These are phyloP conservation scores for Drosophila anceps DNA, from an alignment of 2,888 invertebrate species.

Conservation along the genomic window DNA sequence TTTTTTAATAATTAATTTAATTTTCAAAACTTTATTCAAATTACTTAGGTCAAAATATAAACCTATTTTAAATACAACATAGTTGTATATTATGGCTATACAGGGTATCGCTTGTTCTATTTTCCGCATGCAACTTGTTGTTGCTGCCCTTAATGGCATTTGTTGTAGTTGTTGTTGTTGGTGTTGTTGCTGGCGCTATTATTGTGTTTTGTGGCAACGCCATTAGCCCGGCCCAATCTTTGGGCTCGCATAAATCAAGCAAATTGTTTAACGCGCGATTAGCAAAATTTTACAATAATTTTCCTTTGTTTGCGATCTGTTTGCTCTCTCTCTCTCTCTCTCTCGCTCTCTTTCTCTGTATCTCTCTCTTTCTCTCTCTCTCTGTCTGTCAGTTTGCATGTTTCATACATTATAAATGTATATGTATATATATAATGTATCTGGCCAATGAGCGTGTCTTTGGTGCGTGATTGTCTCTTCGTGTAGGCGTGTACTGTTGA, in stretches of 20 bases:
- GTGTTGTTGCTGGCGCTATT: slow-evolving; percentile 8
- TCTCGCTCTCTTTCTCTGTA: background rate
- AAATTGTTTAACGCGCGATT: slow-evolving; percentile 82
- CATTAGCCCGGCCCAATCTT: slow-evolving; percentile 53
- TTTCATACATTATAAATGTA: slow-evolving; percentile 10
- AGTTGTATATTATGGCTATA: too few relatives aligned
- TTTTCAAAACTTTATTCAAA: too few relatives aligned
- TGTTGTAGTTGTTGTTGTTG: slow-evolving; percentile 3
- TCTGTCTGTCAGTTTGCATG: slow-evolving; percentile 22
- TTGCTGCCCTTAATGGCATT: slow-evolving; percentile 13
- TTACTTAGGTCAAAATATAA: too few relatives aligned
- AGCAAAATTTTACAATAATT: slow-evolving; percentile 80
- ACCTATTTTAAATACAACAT: too few relatives aligned
- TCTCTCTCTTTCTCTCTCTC: background rate
- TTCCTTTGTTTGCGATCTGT: slow-evolving; percentile 64
- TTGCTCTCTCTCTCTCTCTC: slow-evolving; percentile 19
- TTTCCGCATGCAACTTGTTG: background rate
- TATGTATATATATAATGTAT: slow-evolving; percentile 14
- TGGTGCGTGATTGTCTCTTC: slow-evolving; percentile 44
- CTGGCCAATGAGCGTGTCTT: slow-evolving; percentile 40
- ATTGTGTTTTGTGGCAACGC: slow-evolving; percentile 32
- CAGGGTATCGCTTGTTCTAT: slow-evolving; percentile 18
- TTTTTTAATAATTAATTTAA: too few relatives aligned
- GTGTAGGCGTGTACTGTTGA: slow-evolving; percentile 51
- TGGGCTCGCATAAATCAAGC: slow-evolving; percentile 69